Evolutionary conservation across 2,797 vertebrate genomes (phyloP).

Genomic region (Lateolabrax maculatus): DNA sequence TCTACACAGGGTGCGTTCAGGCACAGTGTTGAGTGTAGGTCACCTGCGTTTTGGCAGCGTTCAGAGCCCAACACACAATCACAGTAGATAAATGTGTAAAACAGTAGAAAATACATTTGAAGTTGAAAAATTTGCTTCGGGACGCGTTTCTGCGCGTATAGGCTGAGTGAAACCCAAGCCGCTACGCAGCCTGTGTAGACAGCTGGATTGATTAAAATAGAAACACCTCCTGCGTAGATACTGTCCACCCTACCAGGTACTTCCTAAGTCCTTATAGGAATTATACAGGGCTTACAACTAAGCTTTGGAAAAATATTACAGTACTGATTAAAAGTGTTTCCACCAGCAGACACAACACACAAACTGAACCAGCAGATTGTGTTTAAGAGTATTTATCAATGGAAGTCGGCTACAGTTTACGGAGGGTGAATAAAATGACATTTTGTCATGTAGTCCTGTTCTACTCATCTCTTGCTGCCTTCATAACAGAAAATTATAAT

Average conservation of each 20-base stretch:
- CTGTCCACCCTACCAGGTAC: neutral
- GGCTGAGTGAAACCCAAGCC: neutral
- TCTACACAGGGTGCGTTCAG: neutral
- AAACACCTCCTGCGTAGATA: neutral
- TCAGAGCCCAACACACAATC: neutral
- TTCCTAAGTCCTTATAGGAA: neutral
- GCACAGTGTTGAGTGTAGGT: neutral
- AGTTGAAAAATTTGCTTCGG: neutral
- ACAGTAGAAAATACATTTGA: neutral
- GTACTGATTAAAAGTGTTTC: neutral
- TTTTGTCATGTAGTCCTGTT: neutral
- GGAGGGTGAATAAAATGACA: neutral
- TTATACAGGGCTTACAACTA: neutral
- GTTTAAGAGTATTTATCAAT: neutral
- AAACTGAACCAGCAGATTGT: conserved; percentile 24
- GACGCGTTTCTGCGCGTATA: neutral
- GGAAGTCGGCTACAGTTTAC: neutral
- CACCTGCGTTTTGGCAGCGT: neutral
- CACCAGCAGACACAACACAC: neutral
- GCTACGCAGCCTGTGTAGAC: neutral
- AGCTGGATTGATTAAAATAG: neutral
- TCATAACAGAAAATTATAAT: neutral
- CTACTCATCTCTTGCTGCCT: neutral
- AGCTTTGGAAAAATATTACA: neutral
- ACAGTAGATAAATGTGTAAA: neutral